Evolutionary conservation across 2,113 vertebrate genomes (phyloP).

Genomic region (Tyrannus savana): DNA sequence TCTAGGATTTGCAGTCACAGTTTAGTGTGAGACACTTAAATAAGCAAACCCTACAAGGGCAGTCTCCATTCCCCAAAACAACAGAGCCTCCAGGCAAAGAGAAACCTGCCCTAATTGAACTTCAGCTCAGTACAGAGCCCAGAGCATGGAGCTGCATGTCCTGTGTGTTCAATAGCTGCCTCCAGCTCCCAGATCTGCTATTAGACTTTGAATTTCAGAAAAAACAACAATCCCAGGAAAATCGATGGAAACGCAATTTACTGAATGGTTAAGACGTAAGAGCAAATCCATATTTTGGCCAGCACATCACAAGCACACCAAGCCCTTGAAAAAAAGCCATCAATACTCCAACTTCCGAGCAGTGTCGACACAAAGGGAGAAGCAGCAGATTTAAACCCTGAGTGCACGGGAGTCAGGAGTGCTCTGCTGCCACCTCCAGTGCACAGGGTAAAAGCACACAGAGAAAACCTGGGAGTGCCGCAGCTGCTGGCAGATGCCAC

Average conservation of each 20-base stretch:
- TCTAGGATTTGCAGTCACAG: neutral
- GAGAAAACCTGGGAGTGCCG: fast-evolving
- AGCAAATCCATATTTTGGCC: neutral
- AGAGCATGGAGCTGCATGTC: neutral
- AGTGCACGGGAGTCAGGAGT: neutral
- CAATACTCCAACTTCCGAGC: neutral
- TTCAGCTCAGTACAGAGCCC: neutral
- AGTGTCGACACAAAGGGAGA: neutral
- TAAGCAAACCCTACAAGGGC: neutral
- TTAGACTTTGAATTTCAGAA: neutral
- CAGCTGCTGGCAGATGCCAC: neutral
- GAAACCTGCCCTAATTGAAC: neutral
- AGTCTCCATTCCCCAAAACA: neutral
- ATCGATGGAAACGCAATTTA: neutral
- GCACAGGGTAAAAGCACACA: neutral
- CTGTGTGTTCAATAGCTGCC: neutral
- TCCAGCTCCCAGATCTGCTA: neutral
- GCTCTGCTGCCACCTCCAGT: slow-evolving; percentile 44
- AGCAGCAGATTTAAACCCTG: neutral
- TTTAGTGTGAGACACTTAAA: neutral
- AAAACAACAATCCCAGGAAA: neutral
- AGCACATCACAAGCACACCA: neutral
- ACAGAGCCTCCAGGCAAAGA: neutral
- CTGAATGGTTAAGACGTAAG: neutral
- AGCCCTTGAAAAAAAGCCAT: neutral